Conservation (phyloP, 2,113 vertebrate genomes). For the Pangasianodon hypophthalmus region DNA sequence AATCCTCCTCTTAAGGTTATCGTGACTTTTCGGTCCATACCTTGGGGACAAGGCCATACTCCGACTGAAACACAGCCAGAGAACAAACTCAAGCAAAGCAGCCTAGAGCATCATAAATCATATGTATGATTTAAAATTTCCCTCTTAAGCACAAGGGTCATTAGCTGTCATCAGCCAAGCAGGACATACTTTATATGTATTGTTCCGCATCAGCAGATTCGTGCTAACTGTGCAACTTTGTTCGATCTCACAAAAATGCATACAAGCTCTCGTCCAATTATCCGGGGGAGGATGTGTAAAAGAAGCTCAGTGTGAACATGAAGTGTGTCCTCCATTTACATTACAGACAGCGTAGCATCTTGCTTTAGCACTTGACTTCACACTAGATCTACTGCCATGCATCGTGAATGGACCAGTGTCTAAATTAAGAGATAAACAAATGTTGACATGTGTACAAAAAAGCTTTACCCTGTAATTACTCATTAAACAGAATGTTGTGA, state of each 20-base stretch:
- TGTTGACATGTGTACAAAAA: not conserved
- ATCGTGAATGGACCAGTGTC: not conserved
- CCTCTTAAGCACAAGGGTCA: conserved; percentile 50
- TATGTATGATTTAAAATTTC: conserved; percentile 52
- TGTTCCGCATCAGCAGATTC: conserved; percentile 50
- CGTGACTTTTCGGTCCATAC: conserved; percentile 26
- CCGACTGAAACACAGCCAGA: conserved; percentile 31
- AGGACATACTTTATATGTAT: conserved; percentile 53
- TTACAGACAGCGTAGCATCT: not conserved
- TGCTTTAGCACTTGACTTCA: conserved; percentile 2
- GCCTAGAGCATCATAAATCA: conserved; percentile 36
- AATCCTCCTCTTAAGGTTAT: conserved; percentile 29
- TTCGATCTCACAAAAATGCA: conserved; percentile 51
- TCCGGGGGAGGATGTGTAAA: conserved; percentile 41
- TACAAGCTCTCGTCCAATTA: conserved; percentile 54
- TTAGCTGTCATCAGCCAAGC: conserved; percentile 54
- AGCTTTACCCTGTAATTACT: not conserved
- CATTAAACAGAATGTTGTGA: not conserved
- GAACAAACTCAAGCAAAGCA: not conserved
- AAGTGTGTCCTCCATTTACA: conserved; percentile 36
- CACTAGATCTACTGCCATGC: not conserved
- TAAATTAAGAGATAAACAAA: not conserved
- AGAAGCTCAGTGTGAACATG: conserved; percentile 35
- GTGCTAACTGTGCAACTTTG: conserved; percentile 54
- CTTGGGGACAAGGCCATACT: conserved; percentile 7